Evolutionary conservation across 2,113 vertebrate species (phyloP).

Genomic region (Ranitomeya variabilis): DNA sequence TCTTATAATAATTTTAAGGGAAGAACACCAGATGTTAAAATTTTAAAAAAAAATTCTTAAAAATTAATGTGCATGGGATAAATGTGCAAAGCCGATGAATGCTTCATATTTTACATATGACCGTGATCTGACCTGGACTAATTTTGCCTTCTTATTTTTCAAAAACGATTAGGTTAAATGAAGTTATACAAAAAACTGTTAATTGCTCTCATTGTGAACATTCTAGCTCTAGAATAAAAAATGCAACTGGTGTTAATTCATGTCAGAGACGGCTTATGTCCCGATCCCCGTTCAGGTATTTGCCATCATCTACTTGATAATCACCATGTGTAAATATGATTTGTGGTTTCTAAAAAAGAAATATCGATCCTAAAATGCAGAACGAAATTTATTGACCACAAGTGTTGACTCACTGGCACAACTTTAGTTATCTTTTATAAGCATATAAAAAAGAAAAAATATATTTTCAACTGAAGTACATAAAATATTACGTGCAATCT

Average conservation of each 20-base stretch:
- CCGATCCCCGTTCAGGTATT: not conserved
- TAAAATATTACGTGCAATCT: not conserved
- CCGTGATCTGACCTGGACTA: not conserved
- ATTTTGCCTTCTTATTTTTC: not conserved
- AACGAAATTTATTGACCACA: slow-evolving; percentile 33
- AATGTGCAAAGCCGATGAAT: not conserved
- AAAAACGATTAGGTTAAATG: not conserved
- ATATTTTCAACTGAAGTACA: not conserved
- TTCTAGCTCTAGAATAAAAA: not conserved
- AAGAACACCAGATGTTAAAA: no score
- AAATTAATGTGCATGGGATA: no score
- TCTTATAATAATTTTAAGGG: not conserved
- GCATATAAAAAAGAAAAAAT: not conserved
- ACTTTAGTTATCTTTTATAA: slow-evolving; percentile 6
- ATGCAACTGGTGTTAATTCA: not conserved
- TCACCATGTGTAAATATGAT: slow-evolving; percentile 52
- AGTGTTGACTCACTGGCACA: slow-evolving; percentile 8
- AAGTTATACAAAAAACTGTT: not conserved
- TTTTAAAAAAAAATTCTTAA: no score
- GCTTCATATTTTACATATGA: not conserved
- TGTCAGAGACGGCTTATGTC: not conserved
- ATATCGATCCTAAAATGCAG: slow-evolving; percentile 37
- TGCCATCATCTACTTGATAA: slow-evolving; percentile 33
- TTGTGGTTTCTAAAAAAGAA: slow-evolving; percentile 51
- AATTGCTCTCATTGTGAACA: not conserved